phyloP scores from a whole-genome alignment of 2,113 vertebrate genomes.

The Pontoporia blainvillei region DNA sequence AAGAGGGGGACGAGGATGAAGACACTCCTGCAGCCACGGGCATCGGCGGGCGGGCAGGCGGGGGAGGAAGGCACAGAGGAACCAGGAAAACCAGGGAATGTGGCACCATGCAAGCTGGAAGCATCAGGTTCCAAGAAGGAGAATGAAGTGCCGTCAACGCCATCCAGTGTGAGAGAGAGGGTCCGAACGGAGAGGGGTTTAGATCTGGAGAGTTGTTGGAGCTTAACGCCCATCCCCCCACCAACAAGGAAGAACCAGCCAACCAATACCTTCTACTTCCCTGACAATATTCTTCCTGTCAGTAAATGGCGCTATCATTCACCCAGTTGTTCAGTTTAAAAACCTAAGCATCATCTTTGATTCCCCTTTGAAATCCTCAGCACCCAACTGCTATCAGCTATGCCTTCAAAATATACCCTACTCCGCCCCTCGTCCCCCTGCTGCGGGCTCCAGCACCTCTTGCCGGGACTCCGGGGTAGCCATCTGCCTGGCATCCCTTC shows the following conservation, averaged over 20 bases:
- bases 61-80: not conserved
- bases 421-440: not conserved
- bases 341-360: not conserved
- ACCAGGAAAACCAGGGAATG: not conserved
- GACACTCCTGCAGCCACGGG: not conserved
- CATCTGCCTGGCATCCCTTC: not conserved
- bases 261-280: not conserved
- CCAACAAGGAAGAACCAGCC: not conserved
- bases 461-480: fast-evolving
- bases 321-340: not conserved
- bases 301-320: not conserved
- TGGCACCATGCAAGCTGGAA: not conserved
- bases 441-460: not conserved
- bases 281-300: not conserved
- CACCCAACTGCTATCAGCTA: not conserved
- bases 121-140: not conserved
- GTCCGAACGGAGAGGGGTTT: not conserved
- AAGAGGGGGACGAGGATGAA: fast-evolving
- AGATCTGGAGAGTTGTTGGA: not conserved
- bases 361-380: not conserved
- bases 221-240: not conserved
- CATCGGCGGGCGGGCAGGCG: fast-evolving
- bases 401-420: not conserved
- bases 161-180: too few species aligned
- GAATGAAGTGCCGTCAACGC: not conserved